Conservation (phyloP, 2,113 vertebrate genomes). For the Pseudopipra pipra region DNA sequence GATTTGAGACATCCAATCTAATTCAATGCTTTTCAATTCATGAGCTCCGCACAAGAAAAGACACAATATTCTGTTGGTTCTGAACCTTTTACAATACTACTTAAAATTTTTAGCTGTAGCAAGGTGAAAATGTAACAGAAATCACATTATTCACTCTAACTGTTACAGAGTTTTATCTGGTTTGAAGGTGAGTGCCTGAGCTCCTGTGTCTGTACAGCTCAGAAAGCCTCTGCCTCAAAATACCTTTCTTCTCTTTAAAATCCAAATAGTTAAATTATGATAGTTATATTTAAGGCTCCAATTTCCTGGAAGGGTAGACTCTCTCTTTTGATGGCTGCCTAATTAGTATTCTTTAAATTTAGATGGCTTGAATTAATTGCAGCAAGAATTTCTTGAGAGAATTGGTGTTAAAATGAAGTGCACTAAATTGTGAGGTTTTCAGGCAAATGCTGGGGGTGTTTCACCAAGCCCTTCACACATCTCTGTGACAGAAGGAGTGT, state of each 20-base stretch:
- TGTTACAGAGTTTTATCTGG: neutral
- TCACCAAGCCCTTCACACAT: neutral
- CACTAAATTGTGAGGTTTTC: constrained; percentile 54
- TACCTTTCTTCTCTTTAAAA: neutral
- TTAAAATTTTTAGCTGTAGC: neutral
- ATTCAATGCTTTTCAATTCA: neutral
- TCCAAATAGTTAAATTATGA: constrained; percentile 47
- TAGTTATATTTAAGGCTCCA: constrained; percentile 54
- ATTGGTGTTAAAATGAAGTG: constrained; percentile 40
- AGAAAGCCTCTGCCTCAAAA: neutral
- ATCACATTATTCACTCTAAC: neutral
- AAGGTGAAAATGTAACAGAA: neutral
- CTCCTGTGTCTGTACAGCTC: neutral
- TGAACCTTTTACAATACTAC: neutral
- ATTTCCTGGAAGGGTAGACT: constrained; percentile 64
- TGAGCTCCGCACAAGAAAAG: neutral
- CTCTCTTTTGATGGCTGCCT: constrained; percentile 53
- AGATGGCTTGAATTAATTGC: constrained; percentile 69
- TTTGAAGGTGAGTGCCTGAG: neutral
- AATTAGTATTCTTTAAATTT: constrained; percentile 74
- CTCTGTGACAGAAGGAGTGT: constrained; percentile 9
- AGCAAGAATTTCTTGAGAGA: constrained; percentile 52
- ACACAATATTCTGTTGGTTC: neutral
- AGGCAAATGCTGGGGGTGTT: constrained; percentile 31
- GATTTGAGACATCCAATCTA: neutral